Conservation (phyloP, 2,113 vertebrate genomes). For the Pampusana beccarii region DNA sequence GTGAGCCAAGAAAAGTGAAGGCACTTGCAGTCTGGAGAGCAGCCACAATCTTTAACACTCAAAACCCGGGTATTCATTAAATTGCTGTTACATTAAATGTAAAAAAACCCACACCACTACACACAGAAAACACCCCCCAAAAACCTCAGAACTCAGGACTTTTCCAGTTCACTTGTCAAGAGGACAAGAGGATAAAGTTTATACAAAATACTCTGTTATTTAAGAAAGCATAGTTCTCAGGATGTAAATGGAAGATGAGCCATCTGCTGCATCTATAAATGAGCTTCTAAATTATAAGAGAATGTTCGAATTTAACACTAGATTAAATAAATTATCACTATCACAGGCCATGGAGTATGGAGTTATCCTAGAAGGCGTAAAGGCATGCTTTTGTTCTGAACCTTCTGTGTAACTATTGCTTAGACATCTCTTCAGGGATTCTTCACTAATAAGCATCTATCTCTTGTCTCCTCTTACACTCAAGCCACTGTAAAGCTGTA, state of each 20-base stretch:
- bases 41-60: slow-evolving; percentile 39
- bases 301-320: slow-evolving; percentile 48
- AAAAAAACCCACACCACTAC: neutral
- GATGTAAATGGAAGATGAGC: slow-evolving; percentile 29
- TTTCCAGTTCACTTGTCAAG: slow-evolving; percentile 12
- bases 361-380: neutral
- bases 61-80: neutral
- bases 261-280: slow-evolving; percentile 62
- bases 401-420: neutral
- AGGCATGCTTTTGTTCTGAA: neutral
- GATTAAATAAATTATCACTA: slow-evolving; percentile 53
- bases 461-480: neutral
- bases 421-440: neutral
- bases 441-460: neutral
- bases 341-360: neutral
- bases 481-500: neutral
- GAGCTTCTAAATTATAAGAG: slow-evolving; percentile 26
- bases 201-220: slow-evolving; percentile 29
- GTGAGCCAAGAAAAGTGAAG: slow-evolving; percentile 45
- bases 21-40: slow-evolving; percentile 59
- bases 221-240: slow-evolving; percentile 19
- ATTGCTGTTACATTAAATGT: neutral
- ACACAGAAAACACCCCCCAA: neutral
- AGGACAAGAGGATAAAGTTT: slow-evolving; percentile 12
- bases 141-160: slow-evolving; percentile 18